These are phyloP conservation scores for Misgurnus mizolepis DNA, from an alignment of 2,113 vertebrate species.

Conservation along the genomic window DNA sequence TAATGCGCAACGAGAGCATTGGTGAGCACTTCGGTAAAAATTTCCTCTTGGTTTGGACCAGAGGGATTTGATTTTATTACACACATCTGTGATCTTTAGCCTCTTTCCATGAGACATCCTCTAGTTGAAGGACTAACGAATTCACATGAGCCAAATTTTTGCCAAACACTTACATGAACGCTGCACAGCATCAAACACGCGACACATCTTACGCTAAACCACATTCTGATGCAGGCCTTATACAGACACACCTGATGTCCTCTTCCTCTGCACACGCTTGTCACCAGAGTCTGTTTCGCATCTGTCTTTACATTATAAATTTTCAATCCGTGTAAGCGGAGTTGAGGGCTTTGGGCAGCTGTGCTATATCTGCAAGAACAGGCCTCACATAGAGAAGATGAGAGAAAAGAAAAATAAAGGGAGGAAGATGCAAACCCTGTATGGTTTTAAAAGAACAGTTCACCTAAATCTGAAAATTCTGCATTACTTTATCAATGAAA, in stretches of 20 bases:
- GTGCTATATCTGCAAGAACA: background rate
- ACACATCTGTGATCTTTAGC: conserved; percentile 47
- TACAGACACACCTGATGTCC: conserved; percentile 32
- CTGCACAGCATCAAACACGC: conserved; percentile 32
- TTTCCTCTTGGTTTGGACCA: conserved; percentile 27
- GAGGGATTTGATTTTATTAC: conserved; percentile 41
- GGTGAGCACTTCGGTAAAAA: background rate
- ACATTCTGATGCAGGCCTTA: conserved; percentile 10
- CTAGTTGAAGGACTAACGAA: conserved; percentile 18
- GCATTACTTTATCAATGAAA: too few species aligned
- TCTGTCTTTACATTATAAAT: conserved; percentile 48
- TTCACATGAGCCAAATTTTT: conserved; percentile 25
- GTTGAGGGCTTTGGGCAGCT: conserved; percentile 11
- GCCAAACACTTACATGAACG: conserved; percentile 1
- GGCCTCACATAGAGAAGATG: background rate
- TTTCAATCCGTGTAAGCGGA: background rate
- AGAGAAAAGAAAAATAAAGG: background rate
- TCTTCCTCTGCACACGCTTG: conserved; percentile 24
- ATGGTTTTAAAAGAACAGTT: background rate
- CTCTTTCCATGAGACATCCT: conserved; percentile 31
- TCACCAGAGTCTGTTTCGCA: conserved; percentile 45
- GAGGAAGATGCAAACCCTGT: background rate
- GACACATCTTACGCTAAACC: conserved; percentile 21
- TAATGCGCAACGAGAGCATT: conserved; percentile 24
- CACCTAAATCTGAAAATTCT: background rate